Base-by-base conservation (phyloP, 2,888 invertebrate genomes). In the Teleiodes luculella region DNA sequence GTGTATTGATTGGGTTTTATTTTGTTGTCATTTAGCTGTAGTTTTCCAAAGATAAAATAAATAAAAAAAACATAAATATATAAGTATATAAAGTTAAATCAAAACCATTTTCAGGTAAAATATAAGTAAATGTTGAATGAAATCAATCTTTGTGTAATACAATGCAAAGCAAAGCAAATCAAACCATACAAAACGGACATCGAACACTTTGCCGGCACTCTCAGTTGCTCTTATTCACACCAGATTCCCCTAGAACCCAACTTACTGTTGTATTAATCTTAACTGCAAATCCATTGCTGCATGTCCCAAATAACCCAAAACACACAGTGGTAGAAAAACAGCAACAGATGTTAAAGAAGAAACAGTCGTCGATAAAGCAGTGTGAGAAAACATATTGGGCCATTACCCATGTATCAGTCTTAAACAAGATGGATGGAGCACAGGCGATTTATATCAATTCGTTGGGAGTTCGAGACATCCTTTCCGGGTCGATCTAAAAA, bases 361-460 rank as follows among this genome's bases (percentile, higher is more conserved):
- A 28, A n/a, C 24, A 28, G 43, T 43, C 43, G 43, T 20, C 43
- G 20, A 20, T 13, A n/a, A 28, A 43, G 20, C 43, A 43, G 43
- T 43, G 43, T 43, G 43, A 43, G 43, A 43, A 43, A 43, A 43
- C 28, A 20, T 28, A 20, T 66, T 72, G 66, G 74, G 63, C 76
- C 76, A 74, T 79, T 79, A 77, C 72, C 69, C 74, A 71, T 72
- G 75, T 75, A 72, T 43, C 74, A 70, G 67, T 74, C 67, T 76
- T 86, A 87, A 88, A 79, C 72, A 87, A 88, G 88, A 88, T 82
- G 74, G 80, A 88, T 88, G 71, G 76, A 68, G 66, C 67, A 59
- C 55, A 57, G 64, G 72, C 86, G 83, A 88, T 88, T 88, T 87
- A 87, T 88, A 86, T 88, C 88, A 88, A 87, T 88, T 88, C 76